These are phyloP conservation scores for Blennius ocellaris DNA, from an alignment of 2,113 vertebrate species.

Conservation along the genomic window DNA sequence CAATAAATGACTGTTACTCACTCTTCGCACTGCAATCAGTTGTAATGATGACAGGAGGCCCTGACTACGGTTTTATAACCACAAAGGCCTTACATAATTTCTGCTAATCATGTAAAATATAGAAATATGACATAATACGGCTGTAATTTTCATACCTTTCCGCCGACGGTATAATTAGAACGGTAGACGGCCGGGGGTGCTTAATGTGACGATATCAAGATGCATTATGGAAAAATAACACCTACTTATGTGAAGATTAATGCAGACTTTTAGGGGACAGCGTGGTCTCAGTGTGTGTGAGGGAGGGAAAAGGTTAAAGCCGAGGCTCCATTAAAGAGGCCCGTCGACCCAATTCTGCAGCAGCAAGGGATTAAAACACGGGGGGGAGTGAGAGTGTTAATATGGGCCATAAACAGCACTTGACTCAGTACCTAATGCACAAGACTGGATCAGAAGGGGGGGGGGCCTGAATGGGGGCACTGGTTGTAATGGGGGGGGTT, in stretches of 20 bases:
- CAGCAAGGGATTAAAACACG: slow-evolving; percentile 70
- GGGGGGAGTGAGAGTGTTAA: slow-evolving; percentile 75
- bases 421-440: slow-evolving; percentile 54
- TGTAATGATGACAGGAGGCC: slow-evolving; percentile 35
- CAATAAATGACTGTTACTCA: not conserved
- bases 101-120: slow-evolving; percentile 41
- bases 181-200: slow-evolving; percentile 15
- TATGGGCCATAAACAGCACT: slow-evolving; percentile 64
- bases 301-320: slow-evolving; percentile 66
- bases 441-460: not conserved
- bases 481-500: slow-evolving; percentile 72
- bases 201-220: slow-evolving; percentile 46
- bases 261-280: slow-evolving; percentile 57
- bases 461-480: slow-evolving; percentile 18
- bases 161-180: slow-evolving; percentile 33
- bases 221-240: slow-evolving; percentile 53
- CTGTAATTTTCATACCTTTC: slow-evolving; percentile 1
- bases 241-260: slow-evolving; percentile 68
- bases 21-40: slow-evolving; percentile 11
- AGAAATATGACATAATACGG: slow-evolving; percentile 18
- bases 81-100: slow-evolving; percentile 56
- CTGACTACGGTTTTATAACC: slow-evolving; percentile 33
- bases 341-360: slow-evolving; percentile 67
- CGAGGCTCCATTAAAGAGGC: slow-evolving; percentile 66
- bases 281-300: slow-evolving; percentile 21